Evolutionary conservation across 2,113 vertebrate species (phyloP).

Genomic region (Heloderma charlesbogerti): DNA sequence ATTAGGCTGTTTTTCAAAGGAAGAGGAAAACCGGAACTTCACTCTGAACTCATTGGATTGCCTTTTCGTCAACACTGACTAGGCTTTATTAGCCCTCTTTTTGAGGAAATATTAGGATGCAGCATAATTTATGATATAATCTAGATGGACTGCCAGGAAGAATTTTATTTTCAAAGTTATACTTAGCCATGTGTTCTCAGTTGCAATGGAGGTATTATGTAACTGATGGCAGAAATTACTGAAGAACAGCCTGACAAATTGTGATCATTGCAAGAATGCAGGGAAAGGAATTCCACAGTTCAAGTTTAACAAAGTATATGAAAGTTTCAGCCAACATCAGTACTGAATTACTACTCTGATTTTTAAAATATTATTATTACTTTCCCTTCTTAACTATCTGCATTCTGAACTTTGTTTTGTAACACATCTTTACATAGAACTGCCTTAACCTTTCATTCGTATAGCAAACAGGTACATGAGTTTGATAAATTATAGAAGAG

Average conservation of each 20-base stretch:
- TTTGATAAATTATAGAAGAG: too few relatives aligned
- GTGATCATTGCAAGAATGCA: slow-evolving; percentile 17
- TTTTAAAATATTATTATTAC: background rate
- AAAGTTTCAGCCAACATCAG: background rate
- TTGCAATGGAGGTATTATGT: slow-evolving; percentile 29
- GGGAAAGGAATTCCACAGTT: background rate
- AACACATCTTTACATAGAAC: background rate
- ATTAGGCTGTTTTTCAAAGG: background rate
- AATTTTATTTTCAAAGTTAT: slow-evolving; percentile 39
- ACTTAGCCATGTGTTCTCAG: slow-evolving; percentile 50
- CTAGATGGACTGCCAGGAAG: slow-evolving; percentile 19
- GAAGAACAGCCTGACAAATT: slow-evolving; percentile 40
- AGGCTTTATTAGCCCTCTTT: background rate
- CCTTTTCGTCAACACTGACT: background rate
- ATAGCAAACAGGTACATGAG: background rate
- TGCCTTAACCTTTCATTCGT: background rate
- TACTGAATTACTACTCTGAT: background rate
- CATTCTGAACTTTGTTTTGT: background rate
- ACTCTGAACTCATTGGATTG: background rate
- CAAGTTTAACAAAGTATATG: background rate
- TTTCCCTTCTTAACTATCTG: background rate
- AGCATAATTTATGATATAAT: slow-evolving; percentile 8
- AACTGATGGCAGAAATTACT: slow-evolving; percentile 26
- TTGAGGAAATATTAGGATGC: background rate
- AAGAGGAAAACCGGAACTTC: background rate